Base-by-base conservation (phyloP, 2,113 vertebrate genomes). In the Monopterus albus region DNA sequence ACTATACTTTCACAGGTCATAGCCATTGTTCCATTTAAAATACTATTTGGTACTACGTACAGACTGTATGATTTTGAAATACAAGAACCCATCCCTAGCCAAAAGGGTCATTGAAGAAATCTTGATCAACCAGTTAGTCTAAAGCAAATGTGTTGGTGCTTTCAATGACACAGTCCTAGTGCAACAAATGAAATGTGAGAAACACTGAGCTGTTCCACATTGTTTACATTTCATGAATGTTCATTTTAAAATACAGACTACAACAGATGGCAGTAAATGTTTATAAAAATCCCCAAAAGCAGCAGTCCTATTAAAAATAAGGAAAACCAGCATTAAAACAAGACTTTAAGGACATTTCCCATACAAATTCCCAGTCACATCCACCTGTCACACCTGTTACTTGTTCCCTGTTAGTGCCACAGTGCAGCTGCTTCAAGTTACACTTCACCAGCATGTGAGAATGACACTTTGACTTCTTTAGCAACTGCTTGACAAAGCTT, bases 321-420 rank as follows among this genome's bases (percentile, higher is more conserved):
- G n/a, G n/a, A n/a, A n/a, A n/a, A n/a, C n/a, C n/a, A n/a, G n/a
- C n/a, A n/a, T n/a, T n/a, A n/a, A n/a, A n/a, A n/a, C n/a, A n/a
- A n/a, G n/a, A n/a, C n/a, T n/a, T n/a, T n/a, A n/a, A n/a, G n/a
- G n/a, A n/a, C n/a, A n/a, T n/a, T n/a, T n/a, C n/a, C n/a, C n/a
- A n/a, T n/a, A n/a, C n/a, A n/a, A n/a, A n/a, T n/a, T n/a, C n/a
- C n/a, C n/a, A 56, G 58, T 20, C 36, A 28, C 9, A 68, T 23
- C 13, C 87, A 86, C 78, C 87, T 79, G 81, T 78, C 58, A 59
- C 84, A 85, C 87, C 81, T 89, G 82, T 68, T 58, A 28, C 50
- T 62, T 50, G 59, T 85, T 74, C 73, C 62, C 66, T 21, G 23
- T 38, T 35, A 42, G 42, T 28, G 47, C 25, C 18, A 11, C 67